phyloP scores from a whole-genome alignment of 1,140 invertebrate species.

The Berghia stephanieae region DNA sequence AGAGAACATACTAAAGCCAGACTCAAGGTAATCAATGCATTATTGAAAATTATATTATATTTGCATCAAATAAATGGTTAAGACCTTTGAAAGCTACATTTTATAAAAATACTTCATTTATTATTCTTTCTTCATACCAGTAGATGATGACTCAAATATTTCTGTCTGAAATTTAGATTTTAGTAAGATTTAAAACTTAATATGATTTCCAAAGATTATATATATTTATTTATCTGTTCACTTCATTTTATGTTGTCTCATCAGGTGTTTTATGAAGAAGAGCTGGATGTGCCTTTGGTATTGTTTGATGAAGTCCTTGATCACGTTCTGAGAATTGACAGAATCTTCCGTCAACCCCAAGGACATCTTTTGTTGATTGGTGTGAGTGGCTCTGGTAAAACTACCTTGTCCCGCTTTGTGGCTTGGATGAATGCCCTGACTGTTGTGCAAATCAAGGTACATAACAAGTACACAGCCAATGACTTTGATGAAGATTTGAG shows the following conservation, averaged over 20 bases:
- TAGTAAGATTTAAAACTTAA: background rate
- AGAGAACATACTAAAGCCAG: conserved; percentile 96
- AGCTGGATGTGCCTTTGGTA: conserved; percentile 96
- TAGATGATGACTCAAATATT: background rate
- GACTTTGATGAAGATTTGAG: conserved; percentile 99
- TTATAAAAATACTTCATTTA: background rate
- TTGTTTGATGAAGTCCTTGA: conserved; percentile 99
- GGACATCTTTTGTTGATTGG: conserved; percentile 89
- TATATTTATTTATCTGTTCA: too few species aligned
- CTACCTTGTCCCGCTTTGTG: conserved; percentile 97
- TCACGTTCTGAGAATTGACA: conserved; percentile 96
- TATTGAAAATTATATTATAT: too few species aligned
- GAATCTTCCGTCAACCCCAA: conserved; percentile 98
- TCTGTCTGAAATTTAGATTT: background rate
- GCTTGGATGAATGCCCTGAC: conserved; percentile 99
- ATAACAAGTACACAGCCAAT: conserved; percentile 98
- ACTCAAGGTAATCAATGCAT: conserved; percentile 80
- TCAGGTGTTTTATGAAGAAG: conserved; percentile 99
- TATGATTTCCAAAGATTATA: too few species aligned
- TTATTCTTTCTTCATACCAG: background rate
- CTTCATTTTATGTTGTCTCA: background rate
- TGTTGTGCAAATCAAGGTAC: conserved; percentile 91
- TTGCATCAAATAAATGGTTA: too few species aligned
- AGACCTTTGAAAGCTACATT: background rate
- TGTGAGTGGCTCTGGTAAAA: conserved; percentile 93